Percentiles rank a stretch among this genome's conserved stretches.
phyloP scores from a whole-genome alignment of 2,113 vertebrate genomes.

The Mirounga angustirostris region DNA sequence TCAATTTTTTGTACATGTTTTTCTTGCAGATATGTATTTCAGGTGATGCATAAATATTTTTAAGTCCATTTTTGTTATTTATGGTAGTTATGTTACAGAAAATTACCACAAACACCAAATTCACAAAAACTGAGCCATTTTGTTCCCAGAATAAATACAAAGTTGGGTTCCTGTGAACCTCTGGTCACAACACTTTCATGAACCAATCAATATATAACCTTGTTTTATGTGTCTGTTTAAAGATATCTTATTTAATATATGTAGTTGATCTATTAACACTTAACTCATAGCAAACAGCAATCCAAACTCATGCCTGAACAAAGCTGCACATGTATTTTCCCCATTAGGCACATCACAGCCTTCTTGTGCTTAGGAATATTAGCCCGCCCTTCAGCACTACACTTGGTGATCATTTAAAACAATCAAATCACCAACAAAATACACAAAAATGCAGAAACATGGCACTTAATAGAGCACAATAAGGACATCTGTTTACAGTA shows the following conservation, averaged over 20 bases:
- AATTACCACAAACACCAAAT: not conserved
- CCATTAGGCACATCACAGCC: not conserved
- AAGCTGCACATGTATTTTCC: not conserved
- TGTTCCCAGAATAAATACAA: not conserved
- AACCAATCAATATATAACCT: not conserved
- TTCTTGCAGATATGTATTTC: not conserved
- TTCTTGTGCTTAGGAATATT: not conserved
- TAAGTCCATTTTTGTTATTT: not conserved
- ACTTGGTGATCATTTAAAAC: not conserved
- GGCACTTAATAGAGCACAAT: not conserved
- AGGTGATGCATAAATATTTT: not conserved
- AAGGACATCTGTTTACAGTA: not conserved
- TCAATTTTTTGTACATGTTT: not conserved
- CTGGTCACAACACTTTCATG: not conserved
- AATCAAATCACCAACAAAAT: not conserved
- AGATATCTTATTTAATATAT: not conserved
- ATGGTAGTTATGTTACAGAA: not conserved
- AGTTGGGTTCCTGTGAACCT: not conserved
- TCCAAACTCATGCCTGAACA: not conserved
- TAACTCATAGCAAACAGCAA: not conserved
- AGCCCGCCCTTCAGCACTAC: not conserved
- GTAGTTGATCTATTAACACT: not conserved
- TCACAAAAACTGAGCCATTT: not conserved
- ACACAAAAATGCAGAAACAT: not conserved
- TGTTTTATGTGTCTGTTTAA: not conserved